These are phyloP conservation scores for Pocillopora damicornis DNA, from an alignment of 64 coral and sea anemone species.

Conservation along the genomic window DNA sequence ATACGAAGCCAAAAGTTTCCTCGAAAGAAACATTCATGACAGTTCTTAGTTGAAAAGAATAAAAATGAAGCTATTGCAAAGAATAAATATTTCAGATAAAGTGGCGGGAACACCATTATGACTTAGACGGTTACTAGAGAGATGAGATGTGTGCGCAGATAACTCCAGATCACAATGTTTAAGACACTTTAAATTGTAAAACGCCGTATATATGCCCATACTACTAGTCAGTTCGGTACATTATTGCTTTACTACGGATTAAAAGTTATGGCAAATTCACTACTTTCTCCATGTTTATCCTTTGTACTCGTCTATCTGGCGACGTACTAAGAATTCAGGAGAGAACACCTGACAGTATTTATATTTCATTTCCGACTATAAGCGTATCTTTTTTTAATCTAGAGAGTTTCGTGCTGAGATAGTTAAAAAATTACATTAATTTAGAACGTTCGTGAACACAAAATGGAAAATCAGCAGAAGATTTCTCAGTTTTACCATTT, in stretches of 20 bases:
- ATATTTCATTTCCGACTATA: no score
- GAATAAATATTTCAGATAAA: no score
- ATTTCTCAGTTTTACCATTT: neutral
- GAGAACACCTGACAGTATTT: neutral
- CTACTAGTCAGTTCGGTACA: neutral
- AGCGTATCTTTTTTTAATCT: neutral
- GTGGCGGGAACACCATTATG: no score
- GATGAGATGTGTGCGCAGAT: no score
- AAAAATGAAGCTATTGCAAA: no score
- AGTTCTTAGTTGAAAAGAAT: no score
- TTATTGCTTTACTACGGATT: neutral
- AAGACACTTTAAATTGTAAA: neutral
- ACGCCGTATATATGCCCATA: neutral
- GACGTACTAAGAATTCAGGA: neutral
- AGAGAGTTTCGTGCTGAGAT: neutral
- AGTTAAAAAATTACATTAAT: neutral
- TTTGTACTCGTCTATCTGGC: neutral
- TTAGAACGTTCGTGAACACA: constrained; percentile 15
- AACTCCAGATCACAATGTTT: neutral
- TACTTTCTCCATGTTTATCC: neutral
- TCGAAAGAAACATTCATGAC: no score
- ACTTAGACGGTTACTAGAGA: no score
- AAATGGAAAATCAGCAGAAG: neutral
- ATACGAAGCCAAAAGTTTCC: no score
- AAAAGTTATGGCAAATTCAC: neutral